Conservation (phyloP, 2,113 vertebrate species). For the Neogobius melanostomus region DNA sequence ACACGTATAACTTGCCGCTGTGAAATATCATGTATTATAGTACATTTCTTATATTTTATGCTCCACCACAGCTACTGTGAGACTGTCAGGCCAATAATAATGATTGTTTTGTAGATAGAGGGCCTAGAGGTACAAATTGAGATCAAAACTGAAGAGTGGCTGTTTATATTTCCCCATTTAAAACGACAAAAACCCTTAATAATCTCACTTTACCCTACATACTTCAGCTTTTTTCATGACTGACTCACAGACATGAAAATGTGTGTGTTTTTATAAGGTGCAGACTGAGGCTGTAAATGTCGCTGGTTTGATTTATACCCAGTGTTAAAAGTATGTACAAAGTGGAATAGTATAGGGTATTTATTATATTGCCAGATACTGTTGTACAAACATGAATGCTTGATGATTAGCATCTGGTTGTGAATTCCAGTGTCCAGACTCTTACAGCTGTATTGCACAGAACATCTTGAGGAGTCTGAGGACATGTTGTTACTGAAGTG, state of each 20-base stretch:
- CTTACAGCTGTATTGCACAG: neutral
- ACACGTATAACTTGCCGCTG: too few relatives aligned
- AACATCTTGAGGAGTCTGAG: neutral
- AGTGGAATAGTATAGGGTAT: conserved; percentile 40
- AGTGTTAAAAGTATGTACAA: conserved; percentile 27
- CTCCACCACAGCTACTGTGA: too few relatives aligned
- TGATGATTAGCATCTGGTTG: conserved; percentile 50
- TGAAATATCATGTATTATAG: too few relatives aligned
- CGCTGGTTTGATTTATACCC: conserved; percentile 35
- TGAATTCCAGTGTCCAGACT: conserved; percentile 12
- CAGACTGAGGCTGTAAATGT: conserved; percentile 11
- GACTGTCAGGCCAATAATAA: too few relatives aligned
- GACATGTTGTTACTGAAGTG: neutral
- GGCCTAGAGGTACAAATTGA: too few relatives aligned
- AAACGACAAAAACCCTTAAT: too few relatives aligned
- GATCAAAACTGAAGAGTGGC: too few relatives aligned
- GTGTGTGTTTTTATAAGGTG: conserved; percentile 6
- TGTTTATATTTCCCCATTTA: too few relatives aligned
- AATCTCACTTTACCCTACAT: neutral
- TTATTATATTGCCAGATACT: conserved; percentile 46
- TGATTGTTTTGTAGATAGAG: too few relatives aligned
- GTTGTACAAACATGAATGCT: conserved; percentile 41
- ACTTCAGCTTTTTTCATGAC: conserved; percentile 1
- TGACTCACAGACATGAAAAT: neutral
- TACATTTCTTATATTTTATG: too few relatives aligned